Evolutionary conservation across 2,888 invertebrate species (phyloP), one percentile per base, ranked within the genome.

Genomic region (Branchipolynoe longqiensis): DNA sequence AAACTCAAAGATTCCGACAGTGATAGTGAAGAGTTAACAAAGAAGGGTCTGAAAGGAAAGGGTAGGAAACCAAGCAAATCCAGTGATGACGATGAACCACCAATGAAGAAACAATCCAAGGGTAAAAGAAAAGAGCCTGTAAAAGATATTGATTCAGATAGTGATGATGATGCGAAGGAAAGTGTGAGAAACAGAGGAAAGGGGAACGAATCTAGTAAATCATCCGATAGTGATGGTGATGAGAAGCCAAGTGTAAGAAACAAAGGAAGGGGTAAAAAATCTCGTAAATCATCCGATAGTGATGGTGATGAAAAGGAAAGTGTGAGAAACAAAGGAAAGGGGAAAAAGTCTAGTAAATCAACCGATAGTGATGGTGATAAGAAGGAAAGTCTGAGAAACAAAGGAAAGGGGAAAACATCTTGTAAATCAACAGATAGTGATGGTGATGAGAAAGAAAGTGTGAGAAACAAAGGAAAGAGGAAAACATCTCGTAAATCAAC

Each of bases 21-120:
- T 22, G 59, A 25, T 62, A 74, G 25, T 56, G 12, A 56, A 54
- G 86, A 25, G 59, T 41, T 22, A 74, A 14, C 2, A 69, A 58
- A n/a, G 73, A 56, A 3, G 59, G 81, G n/a, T 33, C 31, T 22
- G 84, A 87, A 28, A 54, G 22, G 4, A 84, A 69, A 12, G 86
- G 58, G 58, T n/a, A 40, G n/a, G 86, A 83, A 38, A 41, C n/a
- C 14, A 56, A 25, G 6, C 14, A 28, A 36, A 3, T 8, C 38
- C 33, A 54, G 38, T 28, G 48, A 25, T 38, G 78, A 84, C 85
- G 87, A 73, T 54, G 84, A 36, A 25, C 83, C 62, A 48, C 54
- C 64, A 25, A 28, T 36, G 40, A 78, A 8, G 14, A 64, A 38
- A 25, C 69, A 22, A 84, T 18, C 12, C 25, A 40, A 62, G 14